A percentile compares a stretch with the other conserved stretches of the same genome.
Conservation (phyloP, 2,888 invertebrate species). For the Sclerodermus sp. region DNA sequence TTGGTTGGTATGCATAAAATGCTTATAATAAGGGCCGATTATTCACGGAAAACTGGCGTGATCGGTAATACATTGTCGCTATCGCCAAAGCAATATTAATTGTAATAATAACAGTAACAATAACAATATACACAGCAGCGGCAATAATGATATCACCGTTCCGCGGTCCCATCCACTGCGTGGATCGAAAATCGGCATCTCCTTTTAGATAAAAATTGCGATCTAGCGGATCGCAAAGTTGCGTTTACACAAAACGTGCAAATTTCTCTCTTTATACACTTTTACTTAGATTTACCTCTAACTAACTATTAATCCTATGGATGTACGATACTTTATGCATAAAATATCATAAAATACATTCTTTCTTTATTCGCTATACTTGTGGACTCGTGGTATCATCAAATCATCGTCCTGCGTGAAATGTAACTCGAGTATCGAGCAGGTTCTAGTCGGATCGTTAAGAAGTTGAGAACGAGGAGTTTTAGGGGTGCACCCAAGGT, state of each 20-base stretch:
- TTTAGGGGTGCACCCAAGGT: no score
- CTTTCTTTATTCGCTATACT: slow-evolving; percentile 39
- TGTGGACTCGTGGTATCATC: slow-evolving; percentile 37
- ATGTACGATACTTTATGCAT: slow-evolving; percentile 33
- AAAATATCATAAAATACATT: slow-evolving; percentile 54
- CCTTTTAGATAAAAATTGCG: slow-evolving; percentile 17
- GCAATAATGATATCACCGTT: slow-evolving; percentile 23
- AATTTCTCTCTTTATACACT: slow-evolving; percentile 26
- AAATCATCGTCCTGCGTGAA: slow-evolving; percentile 6
- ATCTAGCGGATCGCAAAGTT: neutral
- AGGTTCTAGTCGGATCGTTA: no score
- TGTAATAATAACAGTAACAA: slow-evolving; percentile 8
- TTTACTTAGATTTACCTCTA: slow-evolving; percentile 24
- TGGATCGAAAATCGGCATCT: slow-evolving; percentile 17
- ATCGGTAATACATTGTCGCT: no score
- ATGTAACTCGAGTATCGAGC: no score
- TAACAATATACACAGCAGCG: slow-evolving; percentile 5
- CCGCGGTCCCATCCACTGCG: slow-evolving; percentile 18
- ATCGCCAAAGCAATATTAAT: neutral
- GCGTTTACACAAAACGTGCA: neutral
- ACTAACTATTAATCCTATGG: slow-evolving; percentile 8
- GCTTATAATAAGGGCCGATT: neutral
- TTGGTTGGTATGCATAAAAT: slow-evolving; percentile 11
- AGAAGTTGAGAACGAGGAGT: no score
- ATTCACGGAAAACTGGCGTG: no score